Evolutionary conservation across 2,113 vertebrate species (phyloP).

Genomic region (Regulus satrapa): DNA sequence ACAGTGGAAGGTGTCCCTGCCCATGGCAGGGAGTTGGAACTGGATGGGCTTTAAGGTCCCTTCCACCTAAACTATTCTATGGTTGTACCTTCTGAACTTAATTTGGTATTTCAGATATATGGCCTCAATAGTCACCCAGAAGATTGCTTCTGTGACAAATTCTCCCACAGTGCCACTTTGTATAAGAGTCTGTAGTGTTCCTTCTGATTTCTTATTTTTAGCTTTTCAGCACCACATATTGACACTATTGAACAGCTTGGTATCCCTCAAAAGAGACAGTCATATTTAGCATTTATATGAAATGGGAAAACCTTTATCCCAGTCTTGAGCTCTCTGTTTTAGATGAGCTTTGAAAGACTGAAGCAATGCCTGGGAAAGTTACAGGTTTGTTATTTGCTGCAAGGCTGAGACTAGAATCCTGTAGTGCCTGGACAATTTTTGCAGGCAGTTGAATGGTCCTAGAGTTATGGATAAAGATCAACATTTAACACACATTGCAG

Average conservation of each 20-base stretch:
- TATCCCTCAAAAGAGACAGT: not conserved
- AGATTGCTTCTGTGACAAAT: not conserved
- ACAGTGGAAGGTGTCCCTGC: rapidly evolving
- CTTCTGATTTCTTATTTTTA: not conserved
- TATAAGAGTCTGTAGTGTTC: not conserved
- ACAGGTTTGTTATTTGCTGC: not conserved
- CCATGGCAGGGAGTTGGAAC: not conserved
- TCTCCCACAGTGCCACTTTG: not conserved
- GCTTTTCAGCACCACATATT: not conserved
- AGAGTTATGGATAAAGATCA: not conserved
- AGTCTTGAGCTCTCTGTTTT: not conserved
- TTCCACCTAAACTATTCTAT: not conserved
- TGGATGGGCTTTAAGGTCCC: rapidly evolving
- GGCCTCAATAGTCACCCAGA: not conserved
- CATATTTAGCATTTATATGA: not conserved
- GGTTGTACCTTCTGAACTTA: not conserved
- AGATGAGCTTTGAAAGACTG: not conserved
- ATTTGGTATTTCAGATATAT: not conserved
- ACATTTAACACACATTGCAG: not conserved
- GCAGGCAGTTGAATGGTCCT: not conserved
- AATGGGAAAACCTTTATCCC: not conserved
- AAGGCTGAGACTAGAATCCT: not conserved
- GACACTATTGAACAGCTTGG: not conserved
- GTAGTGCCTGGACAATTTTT: not conserved
- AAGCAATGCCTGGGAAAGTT: not conserved